Evolutionary conservation across 1,140 invertebrate species (phyloP).

Genomic region (Drosophila ambigua): DNA sequence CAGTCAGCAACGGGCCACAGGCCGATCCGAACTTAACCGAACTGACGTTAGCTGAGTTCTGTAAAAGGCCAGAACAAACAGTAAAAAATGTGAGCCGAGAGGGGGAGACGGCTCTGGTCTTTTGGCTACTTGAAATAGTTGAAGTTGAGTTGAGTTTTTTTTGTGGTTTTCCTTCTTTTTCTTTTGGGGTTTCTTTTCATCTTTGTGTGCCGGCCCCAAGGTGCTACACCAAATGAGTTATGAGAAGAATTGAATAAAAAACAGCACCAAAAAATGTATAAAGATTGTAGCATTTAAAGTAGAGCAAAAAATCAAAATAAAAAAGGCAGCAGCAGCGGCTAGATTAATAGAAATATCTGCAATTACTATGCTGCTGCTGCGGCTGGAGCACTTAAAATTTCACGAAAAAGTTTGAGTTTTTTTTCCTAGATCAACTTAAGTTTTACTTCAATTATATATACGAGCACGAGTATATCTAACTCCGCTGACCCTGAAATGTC

Average conservation of each 20-base stretch:
- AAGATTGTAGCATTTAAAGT: constrained; percentile 44
- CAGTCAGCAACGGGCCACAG: constrained; percentile 37
- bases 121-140: constrained; percentile 68
- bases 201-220: constrained; percentile 56
- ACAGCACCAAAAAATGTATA: constrained; percentile 22
- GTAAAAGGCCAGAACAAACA: constrained; percentile 72
- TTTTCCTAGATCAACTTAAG: constrained; percentile 31
- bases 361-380: constrained; percentile 28
- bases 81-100: constrained; percentile 50
- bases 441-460: constrained; percentile 33
- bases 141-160: constrained; percentile 54
- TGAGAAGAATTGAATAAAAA: constrained; percentile 59
- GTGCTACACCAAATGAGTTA: constrained; percentile 67
- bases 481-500: constrained; percentile 41
- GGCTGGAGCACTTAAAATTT: constrained; percentile 39
- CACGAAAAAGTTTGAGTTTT: constrained; percentile 23
- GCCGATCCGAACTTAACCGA: constrained; percentile 22
- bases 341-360: constrained; percentile 14
- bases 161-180: constrained; percentile 48
- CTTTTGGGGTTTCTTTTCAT: constrained; percentile 30
- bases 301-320: constrained; percentile 50
- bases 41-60: constrained; percentile 48
- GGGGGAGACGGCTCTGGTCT: constrained; percentile 16
- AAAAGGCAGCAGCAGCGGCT: constrained; percentile 9
- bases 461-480: constrained; percentile 14